Base-by-base conservation (phyloP, 1,140 invertebrate species). In the Lordiphosa collinella region DNA sequence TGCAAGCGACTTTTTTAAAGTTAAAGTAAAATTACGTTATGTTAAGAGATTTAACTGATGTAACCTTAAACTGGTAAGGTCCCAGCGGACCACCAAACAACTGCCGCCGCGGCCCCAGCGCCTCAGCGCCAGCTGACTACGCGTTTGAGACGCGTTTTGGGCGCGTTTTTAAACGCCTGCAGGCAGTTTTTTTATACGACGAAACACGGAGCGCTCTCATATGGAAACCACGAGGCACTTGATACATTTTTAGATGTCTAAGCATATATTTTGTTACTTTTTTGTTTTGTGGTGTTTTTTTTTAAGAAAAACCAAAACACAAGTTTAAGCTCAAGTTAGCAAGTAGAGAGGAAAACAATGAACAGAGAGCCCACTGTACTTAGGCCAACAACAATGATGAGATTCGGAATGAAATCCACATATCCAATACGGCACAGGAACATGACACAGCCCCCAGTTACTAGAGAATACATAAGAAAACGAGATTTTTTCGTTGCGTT, bases 361-460 rank as follows among this genome's bases (percentile, higher is more conserved):
- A 36, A 12, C 10, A 44, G 11, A 44, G 22, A 44, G 41, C 41
- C 25, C 11, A 6, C 22, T 29, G 41, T 44, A 44, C 41, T 44
- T 44, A 44, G 8, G 41, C 41, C 38, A 13, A 16, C 41, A 25
- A 44, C 29, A 29, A 29, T 29, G 25, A 29, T 29, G 11, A 44
- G 22, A 31, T 44, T 44, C 41, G 41, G 22, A 29, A 44, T 5
- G 41, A 44, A 44, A 44, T 44, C 22, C 22, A 44, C 41, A 44
- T 44, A 44, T 44, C 41, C 11, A 29, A 25, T 0, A 25, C 41
- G 41, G 9, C 14, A 44, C 11, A 25, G 11, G 29, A 44, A 29
- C 31, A 62, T 48, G 52, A 56, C 11, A 57, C 44, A 36, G 47
- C 49, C 60, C 60, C 73, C 73, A 78, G 73, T 78, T 66, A 79